Evolutionary conservation across 2,113 vertebrate species (phyloP), one percentile per base, ranked within the genome.

Genomic region (Rhabdomys dilectus): DNA sequence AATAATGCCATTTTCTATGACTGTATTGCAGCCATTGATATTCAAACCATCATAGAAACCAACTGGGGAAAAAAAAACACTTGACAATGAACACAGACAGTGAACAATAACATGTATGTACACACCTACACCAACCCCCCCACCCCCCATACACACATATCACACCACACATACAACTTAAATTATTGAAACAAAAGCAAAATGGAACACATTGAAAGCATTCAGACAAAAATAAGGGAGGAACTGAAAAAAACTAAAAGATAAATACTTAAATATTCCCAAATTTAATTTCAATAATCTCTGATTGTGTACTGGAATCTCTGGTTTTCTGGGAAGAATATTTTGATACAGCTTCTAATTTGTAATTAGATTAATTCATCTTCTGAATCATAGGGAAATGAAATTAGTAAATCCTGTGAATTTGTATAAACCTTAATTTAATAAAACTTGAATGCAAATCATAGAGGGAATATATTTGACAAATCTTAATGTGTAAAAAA

Each of bases 291-390:
- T 89, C 26, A 58, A 60, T 88, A 82, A 66, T 88, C 34, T 76
- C 34, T 95, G 96, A 92, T 77, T 97, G 45, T 16, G 13, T 91
- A 11, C 88, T 95, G 68, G 8, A 78, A 66, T 95, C 92, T 80
- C 56, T 85, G 96, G 60, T 92, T 60, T 95, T 96, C 53, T 68
- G 24, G 58, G 16, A 95, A 95, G 60, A 94, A 72, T 82, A 53
- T 92, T 95, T 96, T 86, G 60, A 89, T 62, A 15, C 16, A 60
- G 0, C 1, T 51, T 8, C 29, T 81, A 77, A 76, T 96, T 87
- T 90, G 4, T 91, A 95, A 94, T 94, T 86, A 96, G 19, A 72
- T 93, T 70, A 91, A 91, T 94, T n/a, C 24, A 91, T 94, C 92
- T 94, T 88, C 24, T 91, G 5, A 88, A 82, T 77, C 58, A 86